Percentiles rank a stretch among this genome's conserved stretches.
Evolutionary conservation across 2,113 vertebrate genomes (phyloP).

Genomic region (Salminus brasiliensis): DNA sequence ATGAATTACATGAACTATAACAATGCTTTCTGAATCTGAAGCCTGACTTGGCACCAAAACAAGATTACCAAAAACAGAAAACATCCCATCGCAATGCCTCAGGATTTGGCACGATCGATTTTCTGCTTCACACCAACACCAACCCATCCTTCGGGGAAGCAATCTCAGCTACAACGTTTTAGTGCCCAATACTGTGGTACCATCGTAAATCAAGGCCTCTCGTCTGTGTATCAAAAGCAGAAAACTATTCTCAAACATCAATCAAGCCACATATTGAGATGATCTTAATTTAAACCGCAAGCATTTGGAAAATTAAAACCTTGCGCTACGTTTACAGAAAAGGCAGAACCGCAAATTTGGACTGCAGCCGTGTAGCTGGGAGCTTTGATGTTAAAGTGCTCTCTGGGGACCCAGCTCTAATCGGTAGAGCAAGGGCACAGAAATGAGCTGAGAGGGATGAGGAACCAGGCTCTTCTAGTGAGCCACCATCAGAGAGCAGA

Average conservation of each 20-base stretch:
- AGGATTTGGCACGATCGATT: conserved; percentile 56
- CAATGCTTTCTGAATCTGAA: conserved; percentile 9
- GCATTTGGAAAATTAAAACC: conserved; percentile 80
- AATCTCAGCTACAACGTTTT: conserved; percentile 62
- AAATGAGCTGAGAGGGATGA: conserved; percentile 31
- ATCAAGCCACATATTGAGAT: conserved; percentile 77
- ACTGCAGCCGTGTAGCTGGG: conserved; percentile 64
- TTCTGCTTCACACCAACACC: conserved; percentile 45
- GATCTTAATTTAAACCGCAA: conserved; percentile 75
- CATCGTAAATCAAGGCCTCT: conserved; percentile 68
- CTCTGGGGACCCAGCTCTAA: conserved; percentile 61
- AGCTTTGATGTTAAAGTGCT: conserved; percentile 71
- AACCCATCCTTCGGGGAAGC: conserved; percentile 42
- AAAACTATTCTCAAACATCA: conserved; percentile 74
- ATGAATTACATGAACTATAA: neutral
- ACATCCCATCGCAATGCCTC: neutral
- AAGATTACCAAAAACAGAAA: conserved; percentile 11
- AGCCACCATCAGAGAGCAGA: conserved; percentile 50
- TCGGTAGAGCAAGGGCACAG: conserved; percentile 55
- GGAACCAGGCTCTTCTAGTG: conserved; percentile 48
- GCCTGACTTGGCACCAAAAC: conserved; percentile 18
- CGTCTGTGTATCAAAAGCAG: conserved; percentile 70
- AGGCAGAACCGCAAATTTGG: conserved; percentile 66
- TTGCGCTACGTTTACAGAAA: conserved; percentile 65
- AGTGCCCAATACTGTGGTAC: conserved; percentile 56